Conservation (phyloP, 2,888 invertebrate species). For the Rhingia campestris region DNA sequence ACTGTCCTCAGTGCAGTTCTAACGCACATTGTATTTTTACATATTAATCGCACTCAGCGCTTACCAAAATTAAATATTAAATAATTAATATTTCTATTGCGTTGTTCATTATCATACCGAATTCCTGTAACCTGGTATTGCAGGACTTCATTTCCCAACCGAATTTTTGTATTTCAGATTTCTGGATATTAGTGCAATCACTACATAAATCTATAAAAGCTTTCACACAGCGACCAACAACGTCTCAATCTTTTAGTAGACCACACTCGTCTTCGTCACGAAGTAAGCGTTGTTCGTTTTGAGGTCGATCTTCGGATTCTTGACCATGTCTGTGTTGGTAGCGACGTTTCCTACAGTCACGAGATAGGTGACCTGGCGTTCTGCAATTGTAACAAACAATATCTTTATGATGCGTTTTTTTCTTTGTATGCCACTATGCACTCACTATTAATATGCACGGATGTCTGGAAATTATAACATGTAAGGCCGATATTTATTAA, state of each 20-base stretch:
- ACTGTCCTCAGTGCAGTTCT: too few species aligned
- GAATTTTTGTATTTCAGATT: constrained; percentile 4
- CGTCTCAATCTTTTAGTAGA: background rate
- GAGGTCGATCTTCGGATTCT: background rate
- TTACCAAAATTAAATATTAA: too few species aligned
- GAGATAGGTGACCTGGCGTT: background rate
- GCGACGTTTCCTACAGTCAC: background rate
- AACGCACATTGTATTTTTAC: too few species aligned
- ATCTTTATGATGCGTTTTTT: background rate
- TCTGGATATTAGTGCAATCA: constrained; percentile 1
- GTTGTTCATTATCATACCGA: background rate
- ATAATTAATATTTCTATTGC: constrained; percentile 1
- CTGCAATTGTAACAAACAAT: background rate
- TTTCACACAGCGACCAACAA: background rate
- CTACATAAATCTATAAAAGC: background rate
- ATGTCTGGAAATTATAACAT: too few species aligned
- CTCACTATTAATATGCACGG: background rate
- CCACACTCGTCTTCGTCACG: constrained; percentile 5
- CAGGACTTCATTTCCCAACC: constrained; percentile 8
- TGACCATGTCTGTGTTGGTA: background rate
- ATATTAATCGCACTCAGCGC: too few species aligned
- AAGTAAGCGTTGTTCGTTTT: background rate
- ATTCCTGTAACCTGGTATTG: constrained; percentile 5
- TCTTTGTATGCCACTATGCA: background rate
- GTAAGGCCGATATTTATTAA: too few species aligned